Conservation (phyloP, 2,797 vertebrate genomes). For the Apodemus agrarius region DNA sequence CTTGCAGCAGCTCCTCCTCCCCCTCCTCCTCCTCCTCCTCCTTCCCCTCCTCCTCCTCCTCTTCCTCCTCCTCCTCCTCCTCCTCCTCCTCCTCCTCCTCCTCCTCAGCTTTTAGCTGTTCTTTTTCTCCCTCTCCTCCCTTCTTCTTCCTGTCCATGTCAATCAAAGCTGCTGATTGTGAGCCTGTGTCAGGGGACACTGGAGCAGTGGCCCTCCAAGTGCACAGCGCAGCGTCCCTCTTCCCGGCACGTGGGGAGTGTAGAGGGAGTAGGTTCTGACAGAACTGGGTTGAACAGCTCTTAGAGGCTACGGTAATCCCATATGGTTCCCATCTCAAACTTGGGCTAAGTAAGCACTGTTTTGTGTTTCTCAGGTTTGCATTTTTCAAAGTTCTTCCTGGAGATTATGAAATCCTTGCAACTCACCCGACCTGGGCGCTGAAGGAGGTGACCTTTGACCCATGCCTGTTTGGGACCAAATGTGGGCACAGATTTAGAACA, state of each 20-base stretch:
- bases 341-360: not conserved
- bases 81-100: not conserved
- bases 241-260: not conserved
- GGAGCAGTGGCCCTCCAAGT: not conserved
- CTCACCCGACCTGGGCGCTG: slow-evolving; percentile 95
- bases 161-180: not conserved
- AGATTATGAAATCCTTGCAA: slow-evolving; percentile 94
- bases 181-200: slow-evolving; percentile 28
- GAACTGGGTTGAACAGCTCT: not conserved
- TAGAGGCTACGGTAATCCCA: not conserved
- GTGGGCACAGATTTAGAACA: not conserved
- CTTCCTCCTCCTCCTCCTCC: not conserved
- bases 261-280: not conserved
- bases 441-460: slow-evolving; percentile 90
- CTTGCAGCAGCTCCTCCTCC: too few species aligned
- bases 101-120: not conserved
- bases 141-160: not conserved
- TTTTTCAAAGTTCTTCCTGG: slow-evolving; percentile 98
- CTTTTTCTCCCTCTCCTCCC: not conserved
- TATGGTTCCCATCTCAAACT: not conserved
- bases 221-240: not conserved
- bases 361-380: slow-evolving; percentile 90
- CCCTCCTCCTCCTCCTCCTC: not conserved
- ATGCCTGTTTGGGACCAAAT: not conserved
- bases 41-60: not conserved